These are phyloP conservation scores for Phyllostomus discolor DNA, from an alignment of 2,113 vertebrate species.

Conservation along the genomic window DNA sequence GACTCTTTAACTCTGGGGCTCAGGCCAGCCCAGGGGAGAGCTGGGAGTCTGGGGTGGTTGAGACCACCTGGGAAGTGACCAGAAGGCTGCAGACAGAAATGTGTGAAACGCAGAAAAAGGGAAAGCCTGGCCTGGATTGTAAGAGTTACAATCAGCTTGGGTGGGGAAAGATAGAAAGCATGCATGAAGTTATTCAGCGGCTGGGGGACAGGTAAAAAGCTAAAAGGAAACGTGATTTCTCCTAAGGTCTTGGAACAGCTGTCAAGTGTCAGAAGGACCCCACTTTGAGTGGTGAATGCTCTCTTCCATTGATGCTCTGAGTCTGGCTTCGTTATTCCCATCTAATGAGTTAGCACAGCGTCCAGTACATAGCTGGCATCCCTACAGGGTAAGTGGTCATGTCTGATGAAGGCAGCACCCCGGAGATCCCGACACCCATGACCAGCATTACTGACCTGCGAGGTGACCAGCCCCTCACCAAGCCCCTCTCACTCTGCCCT, in stretches of 20 bases:
- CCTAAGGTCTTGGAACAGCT: background rate
- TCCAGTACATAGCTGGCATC: too few relatives aligned
- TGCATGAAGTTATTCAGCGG: too few relatives aligned
- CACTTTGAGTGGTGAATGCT: background rate
- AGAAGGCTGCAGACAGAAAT: background rate
- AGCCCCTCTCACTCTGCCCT: background rate
- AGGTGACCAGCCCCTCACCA: background rate
- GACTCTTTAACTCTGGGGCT: background rate
- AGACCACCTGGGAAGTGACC: background rate
- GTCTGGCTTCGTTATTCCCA: background rate
- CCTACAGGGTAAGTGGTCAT: fast-evolving
- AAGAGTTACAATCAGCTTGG: background rate
- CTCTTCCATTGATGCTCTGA: background rate
- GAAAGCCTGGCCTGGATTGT: background rate
- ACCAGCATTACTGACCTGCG: background rate
- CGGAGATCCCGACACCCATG: fast-evolving
- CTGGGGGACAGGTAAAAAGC: background rate
- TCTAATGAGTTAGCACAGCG: background rate
- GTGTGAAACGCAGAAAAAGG: background rate
- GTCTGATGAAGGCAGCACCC: background rate
- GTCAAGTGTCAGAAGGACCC: too few relatives aligned
- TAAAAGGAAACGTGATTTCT: background rate
- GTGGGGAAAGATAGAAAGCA: background rate
- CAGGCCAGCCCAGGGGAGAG: background rate
- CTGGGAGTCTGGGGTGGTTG: background rate